Evolutionary conservation across 2,888 invertebrate species (phyloP).

Genomic region (Celastrina argiolus): DNA sequence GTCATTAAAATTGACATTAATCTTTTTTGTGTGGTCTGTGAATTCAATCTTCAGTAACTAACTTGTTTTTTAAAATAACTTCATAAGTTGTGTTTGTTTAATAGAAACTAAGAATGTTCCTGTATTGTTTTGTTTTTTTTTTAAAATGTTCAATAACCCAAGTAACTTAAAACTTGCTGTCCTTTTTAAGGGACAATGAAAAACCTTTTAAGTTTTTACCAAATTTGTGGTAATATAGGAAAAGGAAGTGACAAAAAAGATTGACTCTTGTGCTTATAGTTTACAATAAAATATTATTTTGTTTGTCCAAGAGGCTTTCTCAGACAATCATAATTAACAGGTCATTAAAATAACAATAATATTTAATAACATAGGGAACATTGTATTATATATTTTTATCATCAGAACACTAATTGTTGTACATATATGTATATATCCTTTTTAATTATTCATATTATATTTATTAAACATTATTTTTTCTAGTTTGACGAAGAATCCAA

Average conservation of each 20-base stretch:
- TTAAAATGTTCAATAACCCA: no score
- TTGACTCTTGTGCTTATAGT: no score
- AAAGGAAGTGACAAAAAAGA: no score
- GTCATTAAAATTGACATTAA: conserved; percentile 50
- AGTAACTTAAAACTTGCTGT: no score
- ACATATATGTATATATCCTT: neutral
- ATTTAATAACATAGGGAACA: neutral
- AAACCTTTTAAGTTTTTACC: no score
- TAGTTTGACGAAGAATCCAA: conserved; percentile 60
- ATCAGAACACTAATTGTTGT: neutral
- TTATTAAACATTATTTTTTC: conserved; percentile 38
- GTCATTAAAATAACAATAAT: neutral
- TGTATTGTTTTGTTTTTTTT: no score
- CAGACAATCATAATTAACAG: neutral
- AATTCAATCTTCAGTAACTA: conserved; percentile 28
- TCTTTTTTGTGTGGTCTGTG: conserved; percentile 38
- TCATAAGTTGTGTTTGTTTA: neutral
- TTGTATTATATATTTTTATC: neutral
- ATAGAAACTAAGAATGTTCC: no score
- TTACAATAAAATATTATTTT: neutral
- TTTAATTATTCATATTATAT: neutral
- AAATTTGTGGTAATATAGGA: no score
- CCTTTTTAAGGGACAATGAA: no score
- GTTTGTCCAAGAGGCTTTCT: neutral
- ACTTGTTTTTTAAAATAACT: neutral